Conservation (phyloP, 37 sponge, comb jelly and placozoan species). For the Tethya wilhelma region DNA sequence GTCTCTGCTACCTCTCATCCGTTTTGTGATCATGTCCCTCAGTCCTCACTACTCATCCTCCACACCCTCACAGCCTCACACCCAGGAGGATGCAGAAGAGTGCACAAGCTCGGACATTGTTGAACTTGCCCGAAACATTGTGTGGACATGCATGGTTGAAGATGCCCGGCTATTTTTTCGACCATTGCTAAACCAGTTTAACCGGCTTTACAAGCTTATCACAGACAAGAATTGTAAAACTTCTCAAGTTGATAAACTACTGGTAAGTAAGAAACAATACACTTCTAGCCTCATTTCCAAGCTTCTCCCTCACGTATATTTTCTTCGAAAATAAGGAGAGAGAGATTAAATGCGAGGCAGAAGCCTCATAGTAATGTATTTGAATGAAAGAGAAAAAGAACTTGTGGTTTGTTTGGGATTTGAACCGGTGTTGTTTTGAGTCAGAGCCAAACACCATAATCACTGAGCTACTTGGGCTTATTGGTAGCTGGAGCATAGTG, state of each 20-base stretch:
- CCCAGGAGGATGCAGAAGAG: not conserved
- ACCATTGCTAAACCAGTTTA: conserved; percentile 66
- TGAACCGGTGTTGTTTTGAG: too few relatives aligned
- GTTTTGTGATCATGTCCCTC: conserved; percentile 45
- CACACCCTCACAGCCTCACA: not conserved
- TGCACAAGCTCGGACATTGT: not conserved
- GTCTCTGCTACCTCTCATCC: conserved; percentile 49
- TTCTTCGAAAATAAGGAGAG: too few relatives aligned
- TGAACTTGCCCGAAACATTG: conserved; percentile 38
- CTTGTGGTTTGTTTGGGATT: too few relatives aligned
- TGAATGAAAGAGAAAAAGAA: too few relatives aligned
- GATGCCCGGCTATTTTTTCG: conserved; percentile 73
- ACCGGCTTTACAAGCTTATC: conserved; percentile 33
- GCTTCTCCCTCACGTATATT: too few relatives aligned
- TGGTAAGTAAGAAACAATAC: conserved; percentile 15
- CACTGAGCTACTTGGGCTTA: too few relatives aligned
- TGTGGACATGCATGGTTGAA: conserved; percentile 79
- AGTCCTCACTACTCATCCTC: conserved; percentile 3
- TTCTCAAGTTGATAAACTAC: conserved; percentile 1
- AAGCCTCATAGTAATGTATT: too few relatives aligned
- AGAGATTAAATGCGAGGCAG: too few relatives aligned
- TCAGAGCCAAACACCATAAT: too few relatives aligned
- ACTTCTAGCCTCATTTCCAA: too few relatives aligned
- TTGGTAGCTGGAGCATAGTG: too few relatives aligned
- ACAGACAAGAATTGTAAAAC: not conserved